Conservation (phyloP, 2,113 vertebrate species). For the Rhadina sibilatrix region DNA sequence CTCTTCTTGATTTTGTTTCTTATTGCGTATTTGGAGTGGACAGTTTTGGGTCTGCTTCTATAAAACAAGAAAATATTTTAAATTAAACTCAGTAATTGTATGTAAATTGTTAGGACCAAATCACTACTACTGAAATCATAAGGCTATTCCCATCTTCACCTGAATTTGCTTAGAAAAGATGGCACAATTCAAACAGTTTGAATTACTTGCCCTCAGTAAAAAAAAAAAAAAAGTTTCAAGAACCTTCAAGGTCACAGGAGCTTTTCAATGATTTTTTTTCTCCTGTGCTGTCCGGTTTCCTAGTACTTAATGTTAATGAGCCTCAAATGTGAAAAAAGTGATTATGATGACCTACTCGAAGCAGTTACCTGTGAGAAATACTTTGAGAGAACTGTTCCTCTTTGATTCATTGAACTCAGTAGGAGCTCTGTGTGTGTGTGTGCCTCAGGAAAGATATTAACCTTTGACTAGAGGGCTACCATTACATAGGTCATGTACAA, state of each 20-base stretch:
- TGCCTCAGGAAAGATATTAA: not conserved
- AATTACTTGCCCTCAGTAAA: not conserved
- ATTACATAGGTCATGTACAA: not conserved
- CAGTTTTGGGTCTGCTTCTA: constrained; percentile 71
- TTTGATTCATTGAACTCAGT: constrained; percentile 12
- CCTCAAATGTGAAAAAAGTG: constrained; percentile 19
- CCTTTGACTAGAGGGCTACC: not conserved
- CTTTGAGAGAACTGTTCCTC: not conserved
- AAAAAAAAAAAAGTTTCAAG: not conserved
- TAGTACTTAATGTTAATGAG: constrained; percentile 7
- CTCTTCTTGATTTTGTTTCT: constrained; percentile 38
- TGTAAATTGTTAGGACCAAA: not conserved
- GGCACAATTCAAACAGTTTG: not conserved
- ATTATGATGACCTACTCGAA: constrained; percentile 19
- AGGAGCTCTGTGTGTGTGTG: not conserved
- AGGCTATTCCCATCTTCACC: not conserved
- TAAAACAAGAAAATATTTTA: constrained; percentile 20
- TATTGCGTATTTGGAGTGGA: constrained; percentile 52
- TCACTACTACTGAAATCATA: not conserved
- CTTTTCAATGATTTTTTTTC: not conserved
- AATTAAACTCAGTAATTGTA: not conserved
- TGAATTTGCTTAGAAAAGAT: not conserved
- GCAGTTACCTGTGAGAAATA: not conserved
- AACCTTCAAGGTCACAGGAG: not conserved
- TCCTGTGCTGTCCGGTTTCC: not conserved